Conservation (phyloP, 2,888 invertebrate genomes). For the Incurvaria masculella region DNA sequence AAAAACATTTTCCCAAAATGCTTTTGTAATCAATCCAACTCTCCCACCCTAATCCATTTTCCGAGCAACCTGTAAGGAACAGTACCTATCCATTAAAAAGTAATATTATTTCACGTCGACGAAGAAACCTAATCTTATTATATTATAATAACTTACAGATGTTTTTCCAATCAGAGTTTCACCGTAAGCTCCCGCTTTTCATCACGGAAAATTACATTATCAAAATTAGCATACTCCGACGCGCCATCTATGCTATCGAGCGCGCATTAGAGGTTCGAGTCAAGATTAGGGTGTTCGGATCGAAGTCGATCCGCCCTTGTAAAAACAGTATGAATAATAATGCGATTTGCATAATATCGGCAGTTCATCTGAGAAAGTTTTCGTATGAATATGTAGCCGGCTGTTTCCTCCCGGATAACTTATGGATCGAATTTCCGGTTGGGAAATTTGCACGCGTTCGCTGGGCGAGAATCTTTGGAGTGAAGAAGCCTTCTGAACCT, state of each 20-base stretch:
- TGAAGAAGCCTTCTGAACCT: no score
- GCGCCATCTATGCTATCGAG: slow-evolving; percentile 41
- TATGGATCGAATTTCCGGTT: background rate
- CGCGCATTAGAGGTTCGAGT: slow-evolving; percentile 11
- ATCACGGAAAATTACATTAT: slow-evolving; percentile 47
- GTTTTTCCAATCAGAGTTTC: slow-evolving; percentile 48
- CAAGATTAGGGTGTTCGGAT: slow-evolving; percentile 44
- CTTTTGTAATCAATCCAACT: no score
- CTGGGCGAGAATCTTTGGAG: no score
- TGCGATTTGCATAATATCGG: slow-evolving; percentile 50
- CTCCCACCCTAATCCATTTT: background rate
- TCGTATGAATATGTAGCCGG: background rate
- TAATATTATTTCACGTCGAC: background rate
- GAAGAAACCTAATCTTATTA: slow-evolving; percentile 46
- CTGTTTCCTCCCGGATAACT: background rate
- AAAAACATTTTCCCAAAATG: no score
- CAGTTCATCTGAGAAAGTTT: slow-evolving; percentile 31
- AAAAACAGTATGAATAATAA: slow-evolving; percentile 56
- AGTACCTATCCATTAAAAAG: background rate
- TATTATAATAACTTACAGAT: slow-evolving; percentile 49
- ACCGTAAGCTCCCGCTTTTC: slow-evolving; percentile 44
- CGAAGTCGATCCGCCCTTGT: slow-evolving; percentile 36
- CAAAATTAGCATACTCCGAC: slow-evolving; percentile 48
- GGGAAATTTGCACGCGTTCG: no score
- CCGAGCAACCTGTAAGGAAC: background rate